phyloP scores from a whole-genome alignment of 2,113 vertebrate species.

The Atlantisia rogersi region DNA sequence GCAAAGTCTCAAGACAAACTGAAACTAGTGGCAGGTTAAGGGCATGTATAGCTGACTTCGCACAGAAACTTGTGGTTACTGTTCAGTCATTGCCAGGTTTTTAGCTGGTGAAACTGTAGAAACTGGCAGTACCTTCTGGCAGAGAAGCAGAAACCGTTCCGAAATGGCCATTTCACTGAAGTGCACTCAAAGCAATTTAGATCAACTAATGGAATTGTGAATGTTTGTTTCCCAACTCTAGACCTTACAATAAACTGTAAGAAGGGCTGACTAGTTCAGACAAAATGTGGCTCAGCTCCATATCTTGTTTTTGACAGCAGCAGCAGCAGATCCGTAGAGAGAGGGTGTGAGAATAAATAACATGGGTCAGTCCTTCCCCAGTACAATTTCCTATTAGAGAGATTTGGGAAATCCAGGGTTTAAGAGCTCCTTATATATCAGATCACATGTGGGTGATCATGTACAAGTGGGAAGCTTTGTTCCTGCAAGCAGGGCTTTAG shows the following conservation, averaged over 20 bases:
- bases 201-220: not conserved
- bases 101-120: not conserved
- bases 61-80: not conserved
- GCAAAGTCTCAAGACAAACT: not conserved
- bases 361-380: fast-evolving
- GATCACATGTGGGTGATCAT: not conserved
- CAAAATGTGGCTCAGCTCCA: not conserved
- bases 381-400: not conserved
- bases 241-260: not conserved
- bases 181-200: not conserved
- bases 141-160: not conserved
- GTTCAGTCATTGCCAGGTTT: not conserved
- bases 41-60: not conserved
- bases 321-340: not conserved
- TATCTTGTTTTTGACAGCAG: not conserved
- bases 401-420: not conserved
- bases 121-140: not conserved
- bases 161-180: not conserved
- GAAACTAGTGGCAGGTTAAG: not conserved
- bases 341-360: not conserved
- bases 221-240: not conserved
- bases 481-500: not conserved
- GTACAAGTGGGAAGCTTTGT: not conserved
- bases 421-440: not conserved
- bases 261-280: not conserved